These are phyloP conservation scores for Ormyrus thymus DNA, from an alignment of 2,888 invertebrate genomes.

Conservation along the genomic window DNA sequence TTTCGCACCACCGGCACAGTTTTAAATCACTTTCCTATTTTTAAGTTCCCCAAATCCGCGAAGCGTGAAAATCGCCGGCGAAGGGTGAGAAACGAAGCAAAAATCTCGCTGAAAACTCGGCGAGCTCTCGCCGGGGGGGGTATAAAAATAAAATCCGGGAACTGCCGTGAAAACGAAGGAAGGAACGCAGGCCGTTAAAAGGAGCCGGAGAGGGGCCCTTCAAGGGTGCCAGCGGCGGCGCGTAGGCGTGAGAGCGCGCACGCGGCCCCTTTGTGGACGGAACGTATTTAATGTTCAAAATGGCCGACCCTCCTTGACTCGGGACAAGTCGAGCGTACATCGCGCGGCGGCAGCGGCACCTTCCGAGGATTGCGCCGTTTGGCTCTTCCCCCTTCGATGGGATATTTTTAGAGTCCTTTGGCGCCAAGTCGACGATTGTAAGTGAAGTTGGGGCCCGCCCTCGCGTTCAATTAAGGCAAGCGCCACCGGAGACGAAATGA, in stretches of 20 bases:
- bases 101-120: slow-evolving; percentile 10
- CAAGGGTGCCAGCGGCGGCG: slow-evolving; percentile 2
- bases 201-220: not conserved
- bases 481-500: slow-evolving; percentile 7
- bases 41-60: not conserved
- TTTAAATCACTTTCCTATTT: too few relatives aligned
- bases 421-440: slow-evolving; percentile 23
- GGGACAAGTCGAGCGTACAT: slow-evolving; percentile 22
- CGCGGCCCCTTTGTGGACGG: slow-evolving; percentile 37
- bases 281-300: slow-evolving; percentile 54
- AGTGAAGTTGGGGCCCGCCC: not conserved
- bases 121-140: not conserved
- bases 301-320: slow-evolving; percentile 31
- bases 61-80: not conserved
- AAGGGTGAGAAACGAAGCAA: not conserved
- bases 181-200: not conserved
- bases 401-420: slow-evolving; percentile 49
- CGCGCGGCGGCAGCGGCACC: slow-evolving; percentile 4
- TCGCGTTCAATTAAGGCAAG: slow-evolving; percentile 31
- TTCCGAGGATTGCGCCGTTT: slow-evolving; percentile 18
- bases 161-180: not conserved
- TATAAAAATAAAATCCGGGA: slow-evolving; percentile 49
- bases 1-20: too few relatives aligned
- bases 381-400: not conserved
- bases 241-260: slow-evolving; percentile 1